Base-by-base conservation (phyloP, 1,140 invertebrate genomes). In the Drosophila santomea region DNA sequence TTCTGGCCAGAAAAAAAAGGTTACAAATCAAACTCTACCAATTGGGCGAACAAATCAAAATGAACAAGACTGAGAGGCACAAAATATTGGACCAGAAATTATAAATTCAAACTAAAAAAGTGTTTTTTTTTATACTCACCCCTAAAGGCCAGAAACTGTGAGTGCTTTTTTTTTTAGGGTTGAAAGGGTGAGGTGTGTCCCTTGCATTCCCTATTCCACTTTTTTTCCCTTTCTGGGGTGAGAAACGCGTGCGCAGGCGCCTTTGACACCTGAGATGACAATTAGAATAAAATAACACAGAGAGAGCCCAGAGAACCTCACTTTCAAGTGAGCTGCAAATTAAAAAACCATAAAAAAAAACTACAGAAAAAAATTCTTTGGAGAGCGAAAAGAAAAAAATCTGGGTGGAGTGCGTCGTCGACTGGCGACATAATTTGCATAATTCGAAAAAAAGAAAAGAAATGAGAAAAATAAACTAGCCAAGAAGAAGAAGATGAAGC, bases 261-360 rank as follows among this genome's bases (percentile, higher is more conserved):
- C 82, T 88, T 88, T 86, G 66, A 82, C 82, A 86, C 82, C 83
- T 86, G 69, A 88, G 69, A 44, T 57, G 57, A 86, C 66, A 82
- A 88, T 79, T 82, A 62, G 64, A 88, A 78, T 44, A 56, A 45
- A 62, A 43, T 43, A 60, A 52, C 17, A 55, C 25, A 45, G 38
- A 71, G 52, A 32, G 36, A 36, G 57, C 61, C 28, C 2, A 25
- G 36, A 44, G 38, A 71, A 45, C 81, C 69, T 68, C 79, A 64
- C 78, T 81, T 77, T 88, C 66, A 88, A 78, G 64, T 47, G 56
- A 69, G 60, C 71, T 79, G 71, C 71, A 88, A 88, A 88, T 88
- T 80, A 84, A 80, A 88, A 89, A 89, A 84, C 78, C 73, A 89
- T 88, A 78, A 89, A 88, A 89, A 88, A 84, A 74, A 60, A 32